These are phyloP conservation scores for Pelobates cultripes DNA, from an alignment of 2,797 vertebrate species.

Conservation along the genomic window DNA sequence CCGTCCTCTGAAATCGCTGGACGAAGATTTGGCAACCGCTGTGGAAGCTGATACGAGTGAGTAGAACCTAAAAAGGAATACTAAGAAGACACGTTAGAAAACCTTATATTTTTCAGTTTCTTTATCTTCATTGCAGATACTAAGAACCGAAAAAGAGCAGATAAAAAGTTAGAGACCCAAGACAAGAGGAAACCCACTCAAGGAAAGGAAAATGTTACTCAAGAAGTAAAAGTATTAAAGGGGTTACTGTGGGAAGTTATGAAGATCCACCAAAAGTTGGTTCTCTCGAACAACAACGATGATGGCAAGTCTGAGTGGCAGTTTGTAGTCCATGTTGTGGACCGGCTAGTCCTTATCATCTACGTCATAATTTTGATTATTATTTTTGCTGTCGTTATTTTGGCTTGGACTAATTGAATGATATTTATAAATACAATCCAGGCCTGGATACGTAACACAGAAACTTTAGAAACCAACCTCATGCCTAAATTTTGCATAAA, in stretches of 20 bases:
- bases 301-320: constrained; percentile 19
- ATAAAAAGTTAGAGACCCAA: neutral
- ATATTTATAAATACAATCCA: neutral
- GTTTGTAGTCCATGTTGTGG: constrained; percentile 14
- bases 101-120: neutral
- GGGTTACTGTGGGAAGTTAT: constrained; percentile 15
- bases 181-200: neutral
- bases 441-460: no score
- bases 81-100: neutral
- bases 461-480: no score
- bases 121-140: neutral
- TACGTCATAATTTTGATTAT: constrained; percentile 10
- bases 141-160: neutral
- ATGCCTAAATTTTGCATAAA: no score
- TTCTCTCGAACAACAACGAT: neutral
- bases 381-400: constrained; percentile 11
- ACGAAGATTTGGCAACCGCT: neutral
- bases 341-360: constrained; percentile 16
- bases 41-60: neutral
- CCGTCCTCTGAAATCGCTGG: neutral
- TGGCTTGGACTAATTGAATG: neutral
- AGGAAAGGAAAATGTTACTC: neutral
- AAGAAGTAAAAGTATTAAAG: constrained; percentile 21
- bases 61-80: neutral
- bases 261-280: constrained; percentile 15